Evolutionary conservation across 2,888 invertebrate species (phyloP), one percentile per base, ranked within the genome.

Genomic region (Lacanobia wlatinum): DNA sequence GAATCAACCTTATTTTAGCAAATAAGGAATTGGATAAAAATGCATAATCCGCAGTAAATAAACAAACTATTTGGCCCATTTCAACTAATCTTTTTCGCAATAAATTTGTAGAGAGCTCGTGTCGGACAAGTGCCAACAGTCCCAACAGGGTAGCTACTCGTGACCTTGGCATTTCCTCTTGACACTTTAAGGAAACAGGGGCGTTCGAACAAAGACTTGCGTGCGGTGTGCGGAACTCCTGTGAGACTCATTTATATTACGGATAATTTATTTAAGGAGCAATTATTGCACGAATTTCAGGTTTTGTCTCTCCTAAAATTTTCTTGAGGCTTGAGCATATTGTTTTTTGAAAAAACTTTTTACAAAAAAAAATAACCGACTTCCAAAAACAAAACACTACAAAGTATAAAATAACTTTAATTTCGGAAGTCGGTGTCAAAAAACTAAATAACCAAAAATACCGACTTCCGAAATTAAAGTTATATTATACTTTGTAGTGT

Each of bases 151-250:
- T 52, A 38, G 56, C 64, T 65, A 46, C 50, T 38, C 21, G 43
- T 78, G 64, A 78, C 78, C 79, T 82, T 82, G 67, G 53, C 82
- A 68, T 72, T 82, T 78, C 53, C 72, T 68, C 53, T 64, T 65
- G 67, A 82, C 53, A n/a, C 58, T 38, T 67, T 63, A 63, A 77
- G 72, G 67, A 79, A 82, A 53, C 55, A 23, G 43, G 64, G 58
- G 43, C 43, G 56, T 79, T 71, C 10, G n/a, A 64, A 78, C 63
- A 70, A 66, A 56, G 40, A 52, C 14, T 55, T 34, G 23, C 40
- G 46, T 21, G 46, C 14, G 34, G 61, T 48, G 21, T 50, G 28
- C 43, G 40, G 38, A 66, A 67, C 53, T 55, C 43, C 14, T 28
- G 16, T 8, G 48, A 21, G 55, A 78, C 28, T 61, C 14, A 78